These are phyloP conservation scores for Volucella zonaria DNA, from an alignment of 2,888 invertebrate species.

Conservation along the genomic window DNA sequence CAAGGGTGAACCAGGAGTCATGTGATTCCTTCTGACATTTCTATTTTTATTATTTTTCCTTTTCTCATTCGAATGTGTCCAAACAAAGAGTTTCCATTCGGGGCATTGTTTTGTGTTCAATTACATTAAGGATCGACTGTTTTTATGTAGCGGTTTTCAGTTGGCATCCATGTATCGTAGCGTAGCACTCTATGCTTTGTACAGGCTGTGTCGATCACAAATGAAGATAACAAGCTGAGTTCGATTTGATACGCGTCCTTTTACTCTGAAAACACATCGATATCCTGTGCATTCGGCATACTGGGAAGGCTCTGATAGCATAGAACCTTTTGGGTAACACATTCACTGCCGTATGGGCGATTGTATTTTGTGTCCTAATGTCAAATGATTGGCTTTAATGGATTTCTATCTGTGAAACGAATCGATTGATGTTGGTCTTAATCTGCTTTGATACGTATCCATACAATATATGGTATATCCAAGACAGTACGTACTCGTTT, in stretches of 20 bases:
- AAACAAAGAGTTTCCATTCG: constrained; percentile 69
- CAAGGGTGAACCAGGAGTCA: constrained; percentile 47
- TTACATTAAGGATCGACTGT: constrained; percentile 69
- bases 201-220: constrained; percentile 64
- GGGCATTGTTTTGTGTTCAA: constrained; percentile 72
- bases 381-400: constrained; percentile 83
- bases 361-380: constrained; percentile 82
- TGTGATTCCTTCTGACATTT: constrained; percentile 29
- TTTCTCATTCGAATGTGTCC: constrained; percentile 73
- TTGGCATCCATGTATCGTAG: neutral
- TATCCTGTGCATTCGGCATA: constrained; percentile 11
- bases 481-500: constrained; percentile 36
- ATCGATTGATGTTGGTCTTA: constrained; percentile 78
- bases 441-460: constrained; percentile 67
- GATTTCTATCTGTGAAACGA: constrained; percentile 82
- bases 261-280: constrained; percentile 52
- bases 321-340: constrained; percentile 57
- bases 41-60: constrained; percentile 44
- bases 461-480: constrained; percentile 14
- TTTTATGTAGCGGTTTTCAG: constrained; percentile 40
- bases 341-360: constrained; percentile 74
- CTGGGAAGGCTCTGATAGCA: constrained; percentile 35
- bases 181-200: constrained; percentile 38
- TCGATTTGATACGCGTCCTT: constrained; percentile 73
- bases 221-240: constrained; percentile 73